Base-by-base conservation (phyloP, 2,113 vertebrate species). In the Hippocampus barbouri region DNA sequence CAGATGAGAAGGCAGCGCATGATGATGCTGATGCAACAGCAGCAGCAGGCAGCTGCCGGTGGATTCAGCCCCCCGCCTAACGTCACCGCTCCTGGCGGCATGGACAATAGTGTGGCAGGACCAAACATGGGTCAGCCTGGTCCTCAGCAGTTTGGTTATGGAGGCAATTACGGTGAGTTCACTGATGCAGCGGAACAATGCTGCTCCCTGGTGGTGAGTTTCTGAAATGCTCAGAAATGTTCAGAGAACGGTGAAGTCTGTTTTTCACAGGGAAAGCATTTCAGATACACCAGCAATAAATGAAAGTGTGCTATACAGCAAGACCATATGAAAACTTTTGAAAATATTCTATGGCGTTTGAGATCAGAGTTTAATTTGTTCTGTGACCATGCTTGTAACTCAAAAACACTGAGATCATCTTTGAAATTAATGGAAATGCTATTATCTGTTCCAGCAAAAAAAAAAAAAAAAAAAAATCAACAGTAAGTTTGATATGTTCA, bases 1-100 rank as follows among this genome's bases (percentile, higher is more conserved):
- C 96, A 98, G 89, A 94, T 99, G 91, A 94, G 94, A 79, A 94
- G 97, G 82, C 96, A 97, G 89, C 93, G 94, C 78, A 94, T 97
- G 94, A 94, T 96, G 59, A 93, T 98, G 92, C 93, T 98, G 85
- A 94, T 97, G 93, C 95, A 96, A 76, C 95, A 96, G 62, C 93
- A 93, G 11, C 91, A 93, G 34, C 91, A 92, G 64, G 92, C 85
- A 0, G 70, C 91, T 51, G 77, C 85, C 38, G 89, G 91, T 45
- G 92, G 95, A 45, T 99, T 99, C 91, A 99, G 96, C 69, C 96
- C 96, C 0, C 96, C 97, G 34, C 96, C 97, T 4, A 99, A 97
- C 2, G 96, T 98, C 84, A 96, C 96, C 0, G 94, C 96, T n/a
- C 94, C 97, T 10, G 93, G 93, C 66, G 94, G 92, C 90, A 96